phyloP scores from a whole-genome alignment of 1,140 invertebrate genomes.

The Oedothorax gibbosus region DNA sequence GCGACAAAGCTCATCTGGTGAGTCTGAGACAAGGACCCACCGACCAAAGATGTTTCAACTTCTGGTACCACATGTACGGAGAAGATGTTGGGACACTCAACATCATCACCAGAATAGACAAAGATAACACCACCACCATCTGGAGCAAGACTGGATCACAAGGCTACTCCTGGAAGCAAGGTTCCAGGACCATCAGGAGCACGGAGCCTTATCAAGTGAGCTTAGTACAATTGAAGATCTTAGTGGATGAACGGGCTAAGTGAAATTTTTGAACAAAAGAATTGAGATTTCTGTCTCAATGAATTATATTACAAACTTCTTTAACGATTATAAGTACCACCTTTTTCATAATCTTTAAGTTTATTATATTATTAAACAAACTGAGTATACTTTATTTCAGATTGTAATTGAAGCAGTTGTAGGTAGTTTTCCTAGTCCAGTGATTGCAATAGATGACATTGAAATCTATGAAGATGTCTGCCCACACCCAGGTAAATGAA shows the following conservation, averaged over 20 bases:
- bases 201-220: slow-evolving; percentile 22
- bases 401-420: slow-evolving; percentile 53
- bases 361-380: too few relatives aligned
- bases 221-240: neutral
- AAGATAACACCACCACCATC: slow-evolving; percentile 24
- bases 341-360: too few relatives aligned
- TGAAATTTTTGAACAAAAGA: too few relatives aligned
- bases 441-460: slow-evolving; percentile 58
- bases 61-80: slow-evolving; percentile 64
- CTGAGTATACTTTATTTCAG: slow-evolving; percentile 26
- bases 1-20: slow-evolving; percentile 45
- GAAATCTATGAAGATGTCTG: slow-evolving; percentile 35
- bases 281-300: too few relatives aligned
- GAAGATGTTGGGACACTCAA: slow-evolving; percentile 61
- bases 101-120: slow-evolving; percentile 13
- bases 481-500: slow-evolving; percentile 43
- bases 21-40: slow-evolving; percentile 36
- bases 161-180: slow-evolving; percentile 47
- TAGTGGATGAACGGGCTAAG: too few relatives aligned
- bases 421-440: slow-evolving; percentile 24
- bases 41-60: slow-evolving; percentile 55
- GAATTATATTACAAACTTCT: too few relatives aligned
- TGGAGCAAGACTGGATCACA: slow-evolving; percentile 55
- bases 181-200: slow-evolving; percentile 25
- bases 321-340: too few relatives aligned